Conservation (phyloP, 1,140 invertebrate genomes). For the Capitella teleta region DNA sequence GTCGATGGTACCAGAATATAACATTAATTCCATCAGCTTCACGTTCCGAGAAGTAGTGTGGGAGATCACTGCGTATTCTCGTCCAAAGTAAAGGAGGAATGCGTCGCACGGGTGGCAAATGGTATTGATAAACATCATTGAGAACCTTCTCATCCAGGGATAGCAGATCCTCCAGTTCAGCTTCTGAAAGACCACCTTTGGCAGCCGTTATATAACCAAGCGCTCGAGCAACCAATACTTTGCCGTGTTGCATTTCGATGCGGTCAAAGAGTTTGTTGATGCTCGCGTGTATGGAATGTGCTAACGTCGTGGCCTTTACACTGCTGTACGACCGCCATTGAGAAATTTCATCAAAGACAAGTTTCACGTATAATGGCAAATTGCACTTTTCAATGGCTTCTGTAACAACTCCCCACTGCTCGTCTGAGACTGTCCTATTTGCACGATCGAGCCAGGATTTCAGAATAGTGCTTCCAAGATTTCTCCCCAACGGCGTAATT, state of each 20-base stretch:
- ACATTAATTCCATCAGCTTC: constrained; percentile 13
- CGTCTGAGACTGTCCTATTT: constrained; percentile 50
- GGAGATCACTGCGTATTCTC: constrained; percentile 12
- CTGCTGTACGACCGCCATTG: constrained; percentile 94
- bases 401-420: constrained; percentile 83
- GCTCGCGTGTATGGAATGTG: constrained; percentile 8
- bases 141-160: constrained; percentile 12
- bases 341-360: constrained; percentile 78
- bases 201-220: constrained; percentile 13
- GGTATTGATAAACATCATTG: constrained; percentile 55
- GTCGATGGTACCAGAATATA: constrained; percentile 20
- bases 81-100: constrained; percentile 14
- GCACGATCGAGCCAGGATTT: constrained; percentile 91
- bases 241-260: constrained; percentile 13
- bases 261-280: constrained; percentile 22
- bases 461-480: constrained; percentile 84
- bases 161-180: constrained; percentile 13
- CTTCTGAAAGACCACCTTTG: constrained; percentile 9
- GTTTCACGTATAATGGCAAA: constrained; percentile 90
- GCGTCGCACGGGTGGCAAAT: constrained; percentile 12
- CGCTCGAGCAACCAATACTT: constrained; percentile 12
- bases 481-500: constrained; percentile 46
- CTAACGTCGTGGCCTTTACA: constrained; percentile 44
- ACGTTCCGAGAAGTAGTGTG: constrained; percentile 10
- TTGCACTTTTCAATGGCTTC: constrained; percentile 85